These are phyloP conservation scores for Poecilia gillii DNA, from an alignment of 2,797 vertebrate genomes.

Conservation along the genomic window DNA sequence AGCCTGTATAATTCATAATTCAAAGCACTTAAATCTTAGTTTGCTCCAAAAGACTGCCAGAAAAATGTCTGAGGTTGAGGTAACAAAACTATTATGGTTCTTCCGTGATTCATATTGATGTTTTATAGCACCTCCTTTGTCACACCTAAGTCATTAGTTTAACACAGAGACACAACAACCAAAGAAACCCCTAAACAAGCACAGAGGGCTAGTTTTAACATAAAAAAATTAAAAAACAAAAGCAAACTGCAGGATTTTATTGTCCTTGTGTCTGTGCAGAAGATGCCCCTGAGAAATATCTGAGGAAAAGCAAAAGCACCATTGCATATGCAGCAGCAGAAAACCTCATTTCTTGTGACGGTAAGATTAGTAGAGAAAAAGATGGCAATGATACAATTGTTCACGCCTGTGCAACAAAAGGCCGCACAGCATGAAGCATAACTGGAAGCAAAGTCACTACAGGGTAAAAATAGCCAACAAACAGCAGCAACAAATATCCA, in stretches of 20 bases:
- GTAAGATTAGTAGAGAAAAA: conserved; percentile 26
- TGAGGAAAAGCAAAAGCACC: conserved; percentile 9
- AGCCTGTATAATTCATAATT: neutral
- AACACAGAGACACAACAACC: neutral
- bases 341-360: conserved; percentile 3
- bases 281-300: conserved; percentile 1
- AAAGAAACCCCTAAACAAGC: neutral
- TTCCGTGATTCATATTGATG: neutral
- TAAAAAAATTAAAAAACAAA: neutral
- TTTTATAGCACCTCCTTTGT: neutral
- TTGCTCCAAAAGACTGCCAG: neutral
- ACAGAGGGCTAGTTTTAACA: neutral
- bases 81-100: neutral
- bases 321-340: neutral
- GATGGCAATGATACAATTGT: conserved; percentile 21
- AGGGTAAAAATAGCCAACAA: conserved; percentile 6
- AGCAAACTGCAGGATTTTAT: conserved; percentile 13
- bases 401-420: neutral
- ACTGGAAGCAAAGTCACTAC: conserved; percentile 20
- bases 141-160: neutral
- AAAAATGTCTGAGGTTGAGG: neutral
- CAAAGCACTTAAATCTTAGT: neutral
- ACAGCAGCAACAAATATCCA: conserved; percentile 4
- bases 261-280: conserved; percentile 16
- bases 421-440: conserved; percentile 18